Conservation (phyloP, 2,888 invertebrate species). For the Amphipoea oculea region DNA sequence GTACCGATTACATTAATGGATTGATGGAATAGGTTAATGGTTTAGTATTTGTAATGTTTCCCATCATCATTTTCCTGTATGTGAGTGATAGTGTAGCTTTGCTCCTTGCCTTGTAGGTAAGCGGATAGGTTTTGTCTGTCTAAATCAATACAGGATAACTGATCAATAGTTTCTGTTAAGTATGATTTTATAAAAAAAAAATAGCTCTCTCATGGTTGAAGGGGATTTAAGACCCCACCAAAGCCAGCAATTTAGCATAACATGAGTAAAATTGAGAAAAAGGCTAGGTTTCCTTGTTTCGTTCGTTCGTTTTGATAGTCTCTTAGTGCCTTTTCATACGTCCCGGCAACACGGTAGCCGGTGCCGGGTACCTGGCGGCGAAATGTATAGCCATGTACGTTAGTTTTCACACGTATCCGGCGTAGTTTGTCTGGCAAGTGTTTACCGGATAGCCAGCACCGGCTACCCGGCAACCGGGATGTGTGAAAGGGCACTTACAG, state of each 20-base stretch:
- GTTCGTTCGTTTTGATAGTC: neutral
- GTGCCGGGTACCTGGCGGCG: too few species aligned
- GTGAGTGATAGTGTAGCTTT: neutral
- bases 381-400: too few species aligned
- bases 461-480: too few species aligned
- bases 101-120: neutral
- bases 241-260: too few species aligned
- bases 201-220: neutral
- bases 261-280: neutral
- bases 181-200: neutral
- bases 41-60: conserved; percentile 19
- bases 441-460: too few species aligned
- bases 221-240: neutral
- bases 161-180: neutral
- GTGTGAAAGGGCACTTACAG: too few species aligned
- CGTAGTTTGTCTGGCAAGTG: too few species aligned
- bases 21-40: conserved; percentile 33
- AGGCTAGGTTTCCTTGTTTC: neutral
- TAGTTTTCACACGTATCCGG: too few species aligned
- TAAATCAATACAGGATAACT: neutral
- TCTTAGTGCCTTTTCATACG: too few species aligned
- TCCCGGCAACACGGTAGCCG: too few species aligned
- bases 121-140: neutral
- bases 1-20: conserved; percentile 29
- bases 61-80: conserved; percentile 24